Percentiles rank a stretch among this genome's conserved stretches.
Evolutionary conservation across 1,140 invertebrate species (phyloP).

Genomic region (Mercenaria mercenaria): DNA sequence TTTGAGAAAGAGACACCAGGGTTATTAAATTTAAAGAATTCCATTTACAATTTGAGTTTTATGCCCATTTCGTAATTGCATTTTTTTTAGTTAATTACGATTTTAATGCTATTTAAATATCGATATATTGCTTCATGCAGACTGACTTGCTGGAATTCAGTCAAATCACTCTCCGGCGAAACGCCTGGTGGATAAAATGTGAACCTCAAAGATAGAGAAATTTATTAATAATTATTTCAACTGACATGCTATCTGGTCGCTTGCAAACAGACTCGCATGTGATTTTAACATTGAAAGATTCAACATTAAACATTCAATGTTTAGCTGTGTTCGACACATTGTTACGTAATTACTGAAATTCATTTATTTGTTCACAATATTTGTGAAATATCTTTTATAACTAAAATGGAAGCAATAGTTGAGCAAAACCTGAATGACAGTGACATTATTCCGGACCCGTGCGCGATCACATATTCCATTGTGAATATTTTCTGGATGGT

Average conservation of each 20-base stretch:
- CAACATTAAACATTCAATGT: not conserved
- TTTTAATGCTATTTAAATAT: not conserved
- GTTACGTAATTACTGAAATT: no score
- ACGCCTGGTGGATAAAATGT: not conserved
- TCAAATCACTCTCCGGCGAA: not conserved
- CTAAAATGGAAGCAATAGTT: not conserved
- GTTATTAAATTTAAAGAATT: not conserved
- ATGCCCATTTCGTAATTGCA: not conserved
- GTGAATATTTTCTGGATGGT: slow-evolving; percentile 68
- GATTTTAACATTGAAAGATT: no score
- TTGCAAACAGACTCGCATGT: no score
- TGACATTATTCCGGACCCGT: slow-evolving; percentile 25
- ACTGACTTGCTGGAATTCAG: not conserved
- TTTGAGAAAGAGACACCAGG: not conserved
- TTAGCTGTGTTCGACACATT: no score
- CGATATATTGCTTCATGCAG: not conserved
- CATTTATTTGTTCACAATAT: no score
- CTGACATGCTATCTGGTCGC: no score
- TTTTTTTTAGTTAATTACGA: not conserved
- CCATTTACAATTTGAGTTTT: not conserved
- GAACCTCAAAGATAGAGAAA: not conserved
- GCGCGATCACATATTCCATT: slow-evolving; percentile 2
- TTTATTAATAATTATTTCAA: not conserved
- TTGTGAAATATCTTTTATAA: not conserved
- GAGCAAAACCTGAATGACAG: not conserved